Conservation (phyloP, 2,113 vertebrate genomes). For the Tetrao urogallus region DNA sequence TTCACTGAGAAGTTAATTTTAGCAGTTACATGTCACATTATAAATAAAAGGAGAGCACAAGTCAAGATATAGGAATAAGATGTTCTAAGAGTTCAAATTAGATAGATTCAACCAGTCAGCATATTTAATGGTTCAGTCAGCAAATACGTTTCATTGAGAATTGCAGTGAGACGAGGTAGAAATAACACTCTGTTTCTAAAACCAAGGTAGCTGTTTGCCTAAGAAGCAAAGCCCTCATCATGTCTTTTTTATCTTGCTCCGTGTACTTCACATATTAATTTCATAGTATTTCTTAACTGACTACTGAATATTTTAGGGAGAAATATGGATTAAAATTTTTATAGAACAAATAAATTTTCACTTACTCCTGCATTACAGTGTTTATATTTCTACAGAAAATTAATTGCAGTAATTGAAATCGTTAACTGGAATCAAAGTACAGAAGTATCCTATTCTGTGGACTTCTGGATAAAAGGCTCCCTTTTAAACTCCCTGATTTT, state of each 20-base stretch:
- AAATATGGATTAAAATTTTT: not conserved
- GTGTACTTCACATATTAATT: not conserved
- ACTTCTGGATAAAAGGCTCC: not conserved
- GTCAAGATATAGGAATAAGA: not conserved
- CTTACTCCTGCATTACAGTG: not conserved
- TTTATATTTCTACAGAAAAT: not conserved
- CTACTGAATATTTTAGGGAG: not conserved
- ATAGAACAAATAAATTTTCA: not conserved
- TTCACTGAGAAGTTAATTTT: not conserved
- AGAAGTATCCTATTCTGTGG: not conserved
- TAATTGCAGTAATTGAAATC: not conserved
- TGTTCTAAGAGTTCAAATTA: not conserved
- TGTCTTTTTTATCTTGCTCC: not conserved
- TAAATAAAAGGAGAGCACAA: not conserved
- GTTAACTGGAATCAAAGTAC: not conserved
- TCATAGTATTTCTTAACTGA: not conserved
- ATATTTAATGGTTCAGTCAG: not conserved
- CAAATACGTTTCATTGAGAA: not conserved
- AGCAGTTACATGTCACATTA: not conserved
- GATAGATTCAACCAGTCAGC: not conserved
- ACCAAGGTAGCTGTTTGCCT: not conserved
- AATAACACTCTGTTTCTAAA: not conserved
- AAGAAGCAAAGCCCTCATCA: not conserved
- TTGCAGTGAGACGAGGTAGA: not conserved
- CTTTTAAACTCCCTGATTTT: not conserved